phyloP scores from a whole-genome alignment of 2,888 invertebrate species.

The Dicyrtoma fusca region DNA sequence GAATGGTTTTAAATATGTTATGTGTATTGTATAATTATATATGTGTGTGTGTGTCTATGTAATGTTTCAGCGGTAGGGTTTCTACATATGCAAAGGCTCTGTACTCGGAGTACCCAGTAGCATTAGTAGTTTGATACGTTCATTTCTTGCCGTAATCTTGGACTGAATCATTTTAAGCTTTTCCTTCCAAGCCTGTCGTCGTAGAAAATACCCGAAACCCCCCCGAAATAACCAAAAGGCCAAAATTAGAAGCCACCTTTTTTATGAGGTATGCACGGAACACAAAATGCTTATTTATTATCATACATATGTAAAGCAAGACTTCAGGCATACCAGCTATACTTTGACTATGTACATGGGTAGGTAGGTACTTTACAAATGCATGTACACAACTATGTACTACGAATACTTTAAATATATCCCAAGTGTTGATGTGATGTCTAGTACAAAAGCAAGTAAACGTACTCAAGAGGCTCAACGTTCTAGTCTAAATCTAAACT shows the following conservation, averaged over 20 bases:
- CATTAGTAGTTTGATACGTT: constrained; percentile 83
- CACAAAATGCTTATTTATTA: neutral
- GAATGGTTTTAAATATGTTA: constrained; percentile 29
- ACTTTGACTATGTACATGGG: neutral
- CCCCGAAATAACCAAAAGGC: constrained; percentile 43
- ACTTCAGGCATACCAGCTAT: neutral
- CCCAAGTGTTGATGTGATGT: too few species aligned
- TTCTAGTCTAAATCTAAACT: too few species aligned
- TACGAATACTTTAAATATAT: too few species aligned
- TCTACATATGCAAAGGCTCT: constrained; percentile 33
- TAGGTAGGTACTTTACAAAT: neutral
- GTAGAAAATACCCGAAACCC: constrained; percentile 1
- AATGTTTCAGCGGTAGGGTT: neutral
- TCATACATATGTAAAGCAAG: neutral
- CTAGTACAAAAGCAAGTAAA: too few species aligned
- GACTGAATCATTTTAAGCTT: constrained; percentile 74
- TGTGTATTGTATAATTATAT: constrained; percentile 1
- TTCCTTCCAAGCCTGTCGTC: constrained; percentile 53
- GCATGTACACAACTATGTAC: neutral
- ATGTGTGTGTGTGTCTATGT: neutral
- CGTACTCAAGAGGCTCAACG: too few species aligned
- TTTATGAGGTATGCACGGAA: constrained; percentile 18
- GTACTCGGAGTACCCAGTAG: constrained; percentile 77
- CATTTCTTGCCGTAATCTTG: constrained; percentile 83
- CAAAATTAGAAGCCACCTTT: constrained; percentile 54